phyloP scores from a whole-genome alignment of 2,113 vertebrate genomes.

The Vanacampus margaritifer region DNA sequence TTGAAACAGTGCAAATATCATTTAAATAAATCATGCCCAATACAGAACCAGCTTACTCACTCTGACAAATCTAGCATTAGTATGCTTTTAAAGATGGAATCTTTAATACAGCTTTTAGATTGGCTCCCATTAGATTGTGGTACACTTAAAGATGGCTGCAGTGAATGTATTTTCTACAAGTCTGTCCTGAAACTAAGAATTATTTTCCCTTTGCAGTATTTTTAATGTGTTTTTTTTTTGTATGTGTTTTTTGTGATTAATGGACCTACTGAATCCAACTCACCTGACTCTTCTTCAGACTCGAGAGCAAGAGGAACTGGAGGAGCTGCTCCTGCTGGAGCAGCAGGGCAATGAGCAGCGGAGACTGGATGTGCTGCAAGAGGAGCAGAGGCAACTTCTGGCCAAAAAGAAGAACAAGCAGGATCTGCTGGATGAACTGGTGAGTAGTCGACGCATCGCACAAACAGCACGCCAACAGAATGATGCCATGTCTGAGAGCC shows the following conservation, averaged over 20 bases:
- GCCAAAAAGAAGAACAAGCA: slow-evolving; percentile 94
- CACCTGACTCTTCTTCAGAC: slow-evolving; percentile 71
- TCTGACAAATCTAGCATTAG: neutral
- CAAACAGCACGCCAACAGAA: slow-evolving; percentile 1
- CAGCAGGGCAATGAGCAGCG: slow-evolving; percentile 84
- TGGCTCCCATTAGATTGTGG: neutral
- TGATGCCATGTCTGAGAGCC: slow-evolving; percentile 5
- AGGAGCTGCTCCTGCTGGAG: slow-evolving; percentile 88
- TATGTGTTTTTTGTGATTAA: too few relatives aligned
- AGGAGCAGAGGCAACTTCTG: slow-evolving; percentile 88
- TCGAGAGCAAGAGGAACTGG: slow-evolving; percentile 92
- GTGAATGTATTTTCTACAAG: neutral
- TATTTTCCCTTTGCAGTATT: neutral
- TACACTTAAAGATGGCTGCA: neutral
- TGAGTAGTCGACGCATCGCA: slow-evolving; percentile 57
- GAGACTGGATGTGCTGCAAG: slow-evolving; percentile 83
- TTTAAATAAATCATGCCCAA: too few relatives aligned
- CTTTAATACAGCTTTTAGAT: neutral
- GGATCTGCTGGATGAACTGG: slow-evolving; percentile 92
- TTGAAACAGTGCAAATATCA: too few relatives aligned
- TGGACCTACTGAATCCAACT: neutral
- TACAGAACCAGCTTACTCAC: too few relatives aligned
- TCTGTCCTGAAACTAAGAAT: too few relatives aligned
- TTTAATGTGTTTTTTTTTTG: neutral
- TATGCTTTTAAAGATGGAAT: neutral